Evolutionary conservation across 1,140 invertebrate species (phyloP).

Genomic region (Triops longicaudatus): DNA sequence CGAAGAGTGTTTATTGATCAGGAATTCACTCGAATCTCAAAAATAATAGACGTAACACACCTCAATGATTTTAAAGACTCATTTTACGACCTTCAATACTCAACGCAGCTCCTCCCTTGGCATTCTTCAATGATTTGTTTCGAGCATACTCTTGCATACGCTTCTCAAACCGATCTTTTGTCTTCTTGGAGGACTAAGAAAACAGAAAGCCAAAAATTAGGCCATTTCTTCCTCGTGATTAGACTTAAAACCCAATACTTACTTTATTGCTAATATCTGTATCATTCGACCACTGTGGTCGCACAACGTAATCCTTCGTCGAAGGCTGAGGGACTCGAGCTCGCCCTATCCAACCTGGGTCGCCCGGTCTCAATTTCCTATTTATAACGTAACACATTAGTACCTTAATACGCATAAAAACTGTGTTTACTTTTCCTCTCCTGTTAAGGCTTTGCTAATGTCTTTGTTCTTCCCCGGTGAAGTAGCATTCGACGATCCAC

Average conservation of each 20-base stretch:
- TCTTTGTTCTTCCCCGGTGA: conserved; percentile 40
- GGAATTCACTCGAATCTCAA: background rate
- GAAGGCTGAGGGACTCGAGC: conserved; percentile 91
- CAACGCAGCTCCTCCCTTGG: conserved; percentile 78
- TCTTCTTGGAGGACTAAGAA: conserved; percentile 61
- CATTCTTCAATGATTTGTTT: conserved; percentile 59
- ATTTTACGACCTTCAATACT: conserved; percentile 94
- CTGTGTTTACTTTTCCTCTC: conserved; percentile 49
- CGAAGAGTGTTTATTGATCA: background rate
- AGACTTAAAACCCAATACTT: conserved; percentile 9
- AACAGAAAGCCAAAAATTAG: conserved; percentile 31
- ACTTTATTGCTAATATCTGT: conserved; percentile 59
- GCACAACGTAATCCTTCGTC: conserved; percentile 90
- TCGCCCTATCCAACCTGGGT: conserved; percentile 87
- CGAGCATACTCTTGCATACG: conserved; percentile 80
- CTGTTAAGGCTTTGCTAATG: conserved; percentile 51
- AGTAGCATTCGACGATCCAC: conserved; percentile 45
- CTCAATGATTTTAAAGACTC: conserved; percentile 53
- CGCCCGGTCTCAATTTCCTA: conserved; percentile 68
- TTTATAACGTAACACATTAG: conserved; percentile 21
- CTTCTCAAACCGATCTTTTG: conserved; percentile 77
- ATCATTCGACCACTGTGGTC: conserved; percentile 85
- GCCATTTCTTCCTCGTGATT: background rate
- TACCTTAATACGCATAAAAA: conserved; percentile 22
- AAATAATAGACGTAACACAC: background rate